Evolutionary conservation across 2,888 invertebrate species (phyloP).

Genomic region (Ditylenchus weischeri): DNA sequence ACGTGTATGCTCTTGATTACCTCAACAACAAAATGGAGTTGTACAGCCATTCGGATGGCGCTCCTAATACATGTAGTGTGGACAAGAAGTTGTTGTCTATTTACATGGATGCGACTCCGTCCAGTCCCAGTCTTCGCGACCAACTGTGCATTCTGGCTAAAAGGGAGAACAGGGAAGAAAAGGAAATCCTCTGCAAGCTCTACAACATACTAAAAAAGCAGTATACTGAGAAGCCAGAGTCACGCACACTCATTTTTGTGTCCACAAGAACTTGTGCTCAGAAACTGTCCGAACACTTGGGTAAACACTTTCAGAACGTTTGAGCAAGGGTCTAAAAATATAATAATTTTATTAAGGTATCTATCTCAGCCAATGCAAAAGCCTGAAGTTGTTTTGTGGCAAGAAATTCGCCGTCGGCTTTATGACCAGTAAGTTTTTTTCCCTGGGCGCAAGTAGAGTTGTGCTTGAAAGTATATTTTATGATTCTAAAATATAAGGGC

Average conservation of each 20-base stretch:
- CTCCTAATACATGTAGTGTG: too few species aligned
- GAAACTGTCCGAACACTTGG: slow-evolving; percentile 21
- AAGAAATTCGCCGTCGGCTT: slow-evolving; percentile 19
- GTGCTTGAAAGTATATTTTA: neutral
- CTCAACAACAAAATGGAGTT: slow-evolving; percentile 21
- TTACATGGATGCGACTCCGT: too few species aligned
- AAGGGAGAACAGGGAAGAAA: slow-evolving; percentile 11
- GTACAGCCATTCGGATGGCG: neutral
- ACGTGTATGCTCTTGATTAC: slow-evolving; percentile 27
- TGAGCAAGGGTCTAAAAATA: too few species aligned
- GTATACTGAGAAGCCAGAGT: slow-evolving; percentile 21
- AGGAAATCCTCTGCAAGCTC: slow-evolving; percentile 25
- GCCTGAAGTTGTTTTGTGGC: slow-evolving; percentile 12
- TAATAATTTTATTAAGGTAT: too few species aligned
- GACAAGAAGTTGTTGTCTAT: too few species aligned
- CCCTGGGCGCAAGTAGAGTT: neutral
- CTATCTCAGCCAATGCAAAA: slow-evolving; percentile 4
- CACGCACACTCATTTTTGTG: slow-evolving; percentile 34
- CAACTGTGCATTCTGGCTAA: neutral
- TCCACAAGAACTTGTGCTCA: slow-evolving; percentile 27
- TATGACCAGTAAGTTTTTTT: slow-evolving; percentile 19
- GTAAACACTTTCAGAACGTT: too few species aligned
- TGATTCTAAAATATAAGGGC: neutral
- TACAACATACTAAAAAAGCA: slow-evolving; percentile 26
- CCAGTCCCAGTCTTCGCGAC: neutral